Base-by-base conservation (phyloP, 2,888 invertebrate genomes). In the Ophioninae sp. region DNA sequence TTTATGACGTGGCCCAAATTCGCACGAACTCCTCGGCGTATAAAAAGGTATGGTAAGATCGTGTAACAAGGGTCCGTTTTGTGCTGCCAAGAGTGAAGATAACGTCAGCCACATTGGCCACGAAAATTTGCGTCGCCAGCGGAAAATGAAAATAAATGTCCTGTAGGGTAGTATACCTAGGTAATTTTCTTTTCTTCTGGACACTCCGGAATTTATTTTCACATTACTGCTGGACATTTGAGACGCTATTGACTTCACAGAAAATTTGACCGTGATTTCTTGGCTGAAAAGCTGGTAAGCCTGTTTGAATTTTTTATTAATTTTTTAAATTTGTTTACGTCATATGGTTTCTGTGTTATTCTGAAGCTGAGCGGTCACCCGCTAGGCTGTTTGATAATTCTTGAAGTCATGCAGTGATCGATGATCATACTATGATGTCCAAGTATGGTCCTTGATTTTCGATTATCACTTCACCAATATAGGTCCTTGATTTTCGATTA, bases 71-170 rank as follows among this genome's bases (percentile, higher is more conserved):
- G 65, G 84, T 86, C 83, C 82, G 74, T 87, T 82, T 79, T 85
- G 87, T 86, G 81, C 78, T 74, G 73, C 81, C 81, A 77, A 86
- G 86, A 85, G 86, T 84, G 81, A 87, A 87, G 87, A 87, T 87
- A 87, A 81, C 82, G 83, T 76, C 56, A 81, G 78, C 61, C 72
- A 68, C 78, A 10, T 67, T 68, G 39, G 77, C 61, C 70, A 82
- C 37, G 70, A 78, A 76, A 86, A 86, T 85, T 65, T 82, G 84
- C 85, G 67, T 70, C 74, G 85, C 82, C 79, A 85, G 86, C 85
- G 78, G 83, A 83, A 85, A 81, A 81, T 61, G 61, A 77, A 77
- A 72, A 75, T 74, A 64, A 21, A 78, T 21, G 6, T 30, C 30
- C 13, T 17, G 30, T 62, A 62, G 20, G 20, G 8, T 17, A 21